These are phyloP conservation scores for Myotis pilosus DNA, from an alignment of 2,797 vertebrate genomes.

Conservation along the genomic window DNA sequence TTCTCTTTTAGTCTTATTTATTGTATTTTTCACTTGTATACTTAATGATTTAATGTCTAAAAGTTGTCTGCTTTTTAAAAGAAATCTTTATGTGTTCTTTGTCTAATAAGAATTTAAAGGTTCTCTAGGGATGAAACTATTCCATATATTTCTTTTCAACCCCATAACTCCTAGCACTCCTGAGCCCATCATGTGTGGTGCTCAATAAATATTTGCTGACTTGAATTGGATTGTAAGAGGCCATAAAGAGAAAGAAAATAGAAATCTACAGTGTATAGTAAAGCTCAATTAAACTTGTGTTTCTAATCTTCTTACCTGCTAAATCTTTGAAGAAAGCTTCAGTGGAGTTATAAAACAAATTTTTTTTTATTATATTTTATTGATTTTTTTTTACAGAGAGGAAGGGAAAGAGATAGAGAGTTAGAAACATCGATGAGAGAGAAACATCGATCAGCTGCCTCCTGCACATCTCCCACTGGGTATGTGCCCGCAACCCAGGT, in stretches of 20 bases:
- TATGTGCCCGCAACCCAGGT: too few species aligned
- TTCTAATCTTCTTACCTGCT: neutral
- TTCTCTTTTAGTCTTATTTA: neutral
- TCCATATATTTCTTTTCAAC: neutral
- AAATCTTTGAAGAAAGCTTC: slow-evolving; percentile 13
- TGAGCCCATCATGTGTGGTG: neutral
- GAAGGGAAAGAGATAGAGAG: too few species aligned
- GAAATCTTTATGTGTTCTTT: neutral
- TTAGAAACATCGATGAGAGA: too few species aligned
- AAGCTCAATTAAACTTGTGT: neutral
- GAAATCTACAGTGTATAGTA: neutral
- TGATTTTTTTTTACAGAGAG: too few species aligned
- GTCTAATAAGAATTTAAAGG: neutral
- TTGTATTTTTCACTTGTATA: neutral
- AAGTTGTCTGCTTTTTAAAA: neutral
- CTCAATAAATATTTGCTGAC: slow-evolving; percentile 28
- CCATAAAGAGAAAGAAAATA: neutral
- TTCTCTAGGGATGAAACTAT: neutral
- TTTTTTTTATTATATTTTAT: too few species aligned
- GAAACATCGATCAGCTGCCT: too few species aligned
- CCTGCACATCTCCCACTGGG: too few species aligned
- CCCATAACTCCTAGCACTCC: neutral
- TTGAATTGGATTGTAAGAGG: neutral
- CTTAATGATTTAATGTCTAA: neutral
- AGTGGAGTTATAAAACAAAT: neutral